Evolutionary conservation across 2,797 vertebrate genomes (phyloP).

Genomic region (Myripristis jacobus): DNA sequence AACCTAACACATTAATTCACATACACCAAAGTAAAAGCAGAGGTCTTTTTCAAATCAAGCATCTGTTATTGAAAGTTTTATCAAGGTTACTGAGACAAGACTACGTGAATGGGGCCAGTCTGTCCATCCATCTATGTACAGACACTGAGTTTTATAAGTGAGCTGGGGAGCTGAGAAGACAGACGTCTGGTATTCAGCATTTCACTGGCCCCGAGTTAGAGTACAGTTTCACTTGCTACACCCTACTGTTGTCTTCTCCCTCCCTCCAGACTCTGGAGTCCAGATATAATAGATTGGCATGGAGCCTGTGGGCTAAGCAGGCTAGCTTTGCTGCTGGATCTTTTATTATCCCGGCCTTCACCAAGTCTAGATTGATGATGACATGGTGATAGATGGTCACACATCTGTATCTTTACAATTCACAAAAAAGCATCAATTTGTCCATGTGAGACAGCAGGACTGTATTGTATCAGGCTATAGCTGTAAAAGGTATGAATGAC

Average conservation of each 20-base stretch:
- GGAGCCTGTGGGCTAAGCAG: constrained; percentile 29
- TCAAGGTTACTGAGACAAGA: constrained; percentile 31
- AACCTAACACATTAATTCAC: neutral
- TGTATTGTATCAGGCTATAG: constrained; percentile 48
- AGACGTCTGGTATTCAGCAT: constrained; percentile 70
- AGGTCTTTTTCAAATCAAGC: constrained; percentile 19
- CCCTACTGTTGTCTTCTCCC: constrained; percentile 42
- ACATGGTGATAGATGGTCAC: constrained; percentile 36
- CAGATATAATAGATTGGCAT: constrained; percentile 55
- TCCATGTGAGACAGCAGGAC: constrained; percentile 31
- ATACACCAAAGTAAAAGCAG: constrained; percentile 9
- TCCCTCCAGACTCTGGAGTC: constrained; percentile 29
- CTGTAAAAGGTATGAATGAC: constrained; percentile 32
- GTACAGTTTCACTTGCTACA: constrained; percentile 58
- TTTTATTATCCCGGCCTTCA: constrained; percentile 49
- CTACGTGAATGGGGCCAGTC: constrained; percentile 33
- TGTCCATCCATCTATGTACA: constrained; percentile 38
- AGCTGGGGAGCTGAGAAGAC: constrained; percentile 49
- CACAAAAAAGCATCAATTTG: constrained; percentile 34
- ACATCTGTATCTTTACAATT: constrained; percentile 49
- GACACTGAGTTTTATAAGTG: constrained; percentile 60
- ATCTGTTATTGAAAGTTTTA: constrained; percentile 27
- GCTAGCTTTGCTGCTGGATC: constrained; percentile 39
- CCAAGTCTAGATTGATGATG: constrained; percentile 49
- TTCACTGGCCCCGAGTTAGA: constrained; percentile 58